Base-by-base conservation (phyloP, 1,140 invertebrate species). In the Bombus fervidus region DNA sequence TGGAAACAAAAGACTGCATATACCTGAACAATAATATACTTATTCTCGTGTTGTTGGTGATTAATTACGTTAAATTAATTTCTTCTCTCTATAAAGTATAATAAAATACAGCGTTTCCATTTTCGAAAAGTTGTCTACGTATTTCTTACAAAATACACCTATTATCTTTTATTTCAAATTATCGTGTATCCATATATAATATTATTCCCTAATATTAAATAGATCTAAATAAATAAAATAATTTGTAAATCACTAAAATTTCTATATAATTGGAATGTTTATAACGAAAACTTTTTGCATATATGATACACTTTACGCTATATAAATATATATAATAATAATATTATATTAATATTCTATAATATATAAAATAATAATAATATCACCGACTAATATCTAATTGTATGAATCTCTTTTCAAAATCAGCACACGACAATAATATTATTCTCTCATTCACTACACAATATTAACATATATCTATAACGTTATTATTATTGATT, bases 401-500 rank as follows among this genome's bases (percentile, higher is more conserved):
- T 62, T 12, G 10, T n/a, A 13, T n/a, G 12, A 62, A n/a, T n/a
- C 28, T 12, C 28, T n/a, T 59, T 59, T 0, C 12, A 13, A 62
- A 12, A 62, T n/a, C 59, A n/a, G 28, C 28, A n/a, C 59, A n/a
- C 12, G 10, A 62, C 0, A 62, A 62, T 13, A 3, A 10, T n/a
- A n/a, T 62, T 13, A 62, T 62, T 62, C 3, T 62, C 59, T 62
- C 59, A n/a, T 62, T n/a, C 3, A 12, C 59, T n/a, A 12, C 3
- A 13, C 59, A n/a, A 62, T n/a, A n/a, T 62, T n/a, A 62, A 62
- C 59, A 25, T 28, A n/a, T 62, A 59, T 62, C 12, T 22, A 22
- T 28, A 59, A 39, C 18, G 28, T 39, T 66, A 34, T 37, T 57
- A 57, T 81, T 69, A 81, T 68, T 68, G n/a, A 79, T 68, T 41